Evolutionary conservation across 2,797 vertebrate species (phyloP), one percentile per base, ranked within the genome.

Genomic region (Falco rusticolus): DNA sequence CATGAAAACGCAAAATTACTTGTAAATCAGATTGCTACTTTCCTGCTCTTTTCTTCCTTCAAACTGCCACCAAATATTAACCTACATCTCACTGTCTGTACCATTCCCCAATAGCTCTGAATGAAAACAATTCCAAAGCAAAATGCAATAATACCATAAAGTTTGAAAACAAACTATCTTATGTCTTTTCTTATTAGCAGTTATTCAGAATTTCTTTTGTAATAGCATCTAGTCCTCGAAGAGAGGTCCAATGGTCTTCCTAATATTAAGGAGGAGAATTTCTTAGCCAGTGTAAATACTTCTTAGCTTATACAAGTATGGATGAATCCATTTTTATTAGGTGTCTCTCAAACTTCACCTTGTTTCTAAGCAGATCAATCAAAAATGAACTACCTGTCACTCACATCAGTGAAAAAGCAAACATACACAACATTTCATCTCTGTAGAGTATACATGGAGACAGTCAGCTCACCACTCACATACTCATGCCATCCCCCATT

Each of bases 341-440:
- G 43, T 47, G 18, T 61, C 71, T 84, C 48, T 92, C 68, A 94
- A 83, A 89, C 33, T 89, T 37, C 24, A 87, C 63, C 29, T 78
- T 56, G 33, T 29, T 89, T 90, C 71, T 28, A 75, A 82, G 54
- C 4, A 76, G n/a, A 94, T 89, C 81, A 95, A 78, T 85, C 61
- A 89, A 80, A 94, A 95, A 76, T 71, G 26, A 95, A 90, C 66
- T 57, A 70, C 25, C 68, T 61, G 64, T 92, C 80, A 83, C n/a
- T 89, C 70, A 89, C 47, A 54, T 77, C 41, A 50, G 13, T 84
- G 64, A 77, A 87, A 94, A 89, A 61, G 59, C 51, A 87, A 94
- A 95, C 29, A 41, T 43, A 45, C 21, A 75, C 25, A 93, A 59
- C 34, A 47, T 51, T 74, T 91, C 51, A 84, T 41, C 48, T 92